A percentile compares a stretch with the other conserved stretches of the same genome.
These are phyloP conservation scores for Gorsachius magnificus DNA, from an alignment of 2,797 vertebrate genomes.

Conservation along the genomic window DNA sequence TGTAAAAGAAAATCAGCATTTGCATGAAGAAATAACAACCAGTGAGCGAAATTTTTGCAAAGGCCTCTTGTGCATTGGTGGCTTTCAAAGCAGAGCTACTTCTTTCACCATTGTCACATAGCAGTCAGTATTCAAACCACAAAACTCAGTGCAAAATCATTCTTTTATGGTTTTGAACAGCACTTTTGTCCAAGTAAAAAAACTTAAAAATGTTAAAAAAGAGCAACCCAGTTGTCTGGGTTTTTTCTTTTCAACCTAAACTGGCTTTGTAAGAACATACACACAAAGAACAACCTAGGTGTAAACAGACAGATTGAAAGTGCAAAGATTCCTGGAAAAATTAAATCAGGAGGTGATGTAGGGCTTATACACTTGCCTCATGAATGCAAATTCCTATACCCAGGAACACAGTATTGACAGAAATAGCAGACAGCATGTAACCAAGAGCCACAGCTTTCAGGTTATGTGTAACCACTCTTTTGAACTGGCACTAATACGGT, in stretches of 20 bases:
- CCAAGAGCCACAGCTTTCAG: not conserved
- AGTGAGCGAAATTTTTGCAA: not conserved
- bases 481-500: not conserved
- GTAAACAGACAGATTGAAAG: not conserved
- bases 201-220: not conserved
- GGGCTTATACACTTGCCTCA: not conserved
- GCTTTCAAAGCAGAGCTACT: not conserved
- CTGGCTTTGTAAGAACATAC: not conserved
- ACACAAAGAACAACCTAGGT: not conserved
- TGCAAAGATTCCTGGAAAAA: slow-evolving; percentile 5
- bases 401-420: not conserved
- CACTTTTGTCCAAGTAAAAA: not conserved
- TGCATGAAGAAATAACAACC: not conserved
- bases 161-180: not conserved
- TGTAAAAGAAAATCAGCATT: not conserved
- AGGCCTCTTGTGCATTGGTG: not conserved
- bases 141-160: not conserved
- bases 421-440: not conserved
- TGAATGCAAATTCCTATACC: not conserved
- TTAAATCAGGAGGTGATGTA: not conserved
- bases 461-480: not conserved
- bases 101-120: not conserved
- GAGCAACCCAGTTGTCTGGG: not conserved
- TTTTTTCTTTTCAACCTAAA: not conserved
- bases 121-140: not conserved